Base-by-base conservation (phyloP, 2,113 vertebrate genomes). In the Anarrhichthys ocellatus region DNA sequence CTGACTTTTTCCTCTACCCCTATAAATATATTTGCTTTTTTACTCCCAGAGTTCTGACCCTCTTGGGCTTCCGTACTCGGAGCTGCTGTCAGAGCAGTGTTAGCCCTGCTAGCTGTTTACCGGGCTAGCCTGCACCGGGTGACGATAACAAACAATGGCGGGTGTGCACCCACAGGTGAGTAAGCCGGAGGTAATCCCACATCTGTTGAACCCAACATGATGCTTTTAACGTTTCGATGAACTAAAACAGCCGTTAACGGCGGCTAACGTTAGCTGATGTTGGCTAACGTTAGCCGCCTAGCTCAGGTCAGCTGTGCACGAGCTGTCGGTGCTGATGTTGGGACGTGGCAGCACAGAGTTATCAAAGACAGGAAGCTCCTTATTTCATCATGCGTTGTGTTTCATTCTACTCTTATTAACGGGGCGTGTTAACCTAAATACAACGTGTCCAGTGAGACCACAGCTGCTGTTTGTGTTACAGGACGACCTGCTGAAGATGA, bases 401-500 rank as follows among this genome's bases (percentile, higher is more conserved):
- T 15, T 38, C 2, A 13, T 24, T 1, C 3, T 18, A 1, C 65
- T 14, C 34, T 6, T 1, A 0, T 1, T 9, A 20, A 15, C 3
- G 5, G 0, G 1, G 42, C 4, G 42, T 62, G 74, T 76, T 82
- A 14, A 82, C 46, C 59, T 90, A 5, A 34, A 34, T 34, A 34
- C 34, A 9, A 24, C 6, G 5, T 0, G 81, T 52, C 40, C 73
- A 20, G 5, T 44, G 87, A 81, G 85, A 88, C 72, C 22, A 3
- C 64, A 56, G 59, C 27, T 81, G 82, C 69, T 87, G 71, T 76
- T 87, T 83, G 17, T 87, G 1, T 73, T 65, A 2, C 80, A 95
- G 94, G 94, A 91, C 42, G 92, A 94, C 65, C 89, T 92, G 80
- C 87, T 94, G 50, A 94, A 93, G 62, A 92, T 95, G 90, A 90